Evolutionary conservation across 2,888 invertebrate genomes (phyloP).

Genomic region (Alloscopus bannaensis): DNA sequence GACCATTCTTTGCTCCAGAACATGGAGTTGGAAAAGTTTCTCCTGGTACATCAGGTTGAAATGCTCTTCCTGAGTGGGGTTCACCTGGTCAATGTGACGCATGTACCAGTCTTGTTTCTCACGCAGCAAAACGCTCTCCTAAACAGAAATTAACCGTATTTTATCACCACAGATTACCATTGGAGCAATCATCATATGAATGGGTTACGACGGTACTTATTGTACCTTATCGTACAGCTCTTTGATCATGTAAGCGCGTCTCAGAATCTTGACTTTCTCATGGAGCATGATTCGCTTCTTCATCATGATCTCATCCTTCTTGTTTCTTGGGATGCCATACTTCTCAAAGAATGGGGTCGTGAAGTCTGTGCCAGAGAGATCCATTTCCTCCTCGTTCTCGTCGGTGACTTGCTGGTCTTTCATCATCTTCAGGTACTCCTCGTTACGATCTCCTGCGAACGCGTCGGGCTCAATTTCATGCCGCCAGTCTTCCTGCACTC

Average conservation of each 20-base stretch:
- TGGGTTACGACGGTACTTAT: not conserved
- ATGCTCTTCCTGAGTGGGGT: constrained; percentile 79
- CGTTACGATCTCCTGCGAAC: constrained; percentile 63
- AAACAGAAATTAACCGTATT: constrained; percentile 72
- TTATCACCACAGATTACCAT: constrained; percentile 14
- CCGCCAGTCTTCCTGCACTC: constrained; percentile 71
- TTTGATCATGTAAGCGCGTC: constrained; percentile 63
- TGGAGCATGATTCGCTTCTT: constrained; percentile 71
- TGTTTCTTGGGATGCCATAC: constrained; percentile 66
- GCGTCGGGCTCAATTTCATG: constrained; percentile 70
- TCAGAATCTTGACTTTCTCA: constrained; percentile 67
- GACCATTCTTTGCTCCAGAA: constrained; percentile 80
- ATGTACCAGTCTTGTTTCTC: constrained; percentile 80
- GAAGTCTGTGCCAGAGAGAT: constrained; percentile 67
- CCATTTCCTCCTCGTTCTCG: constrained; percentile 64
- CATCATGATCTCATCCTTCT: constrained; percentile 68
- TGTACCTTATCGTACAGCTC: constrained; percentile 55
- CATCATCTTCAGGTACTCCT: constrained; percentile 56
- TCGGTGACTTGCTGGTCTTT: constrained; percentile 39
- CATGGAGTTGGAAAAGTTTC: constrained; percentile 77
- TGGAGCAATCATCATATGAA: no score
- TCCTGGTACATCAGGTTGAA: constrained; percentile 79
- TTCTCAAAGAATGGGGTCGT: constrained; percentile 72
- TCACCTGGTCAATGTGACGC: constrained; percentile 79
- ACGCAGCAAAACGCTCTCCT: constrained; percentile 78